Evolutionary conservation across 2,888 invertebrate species (phyloP), one percentile per base, ranked within the genome.

Genomic region (Trachelus iudaicus): DNA sequence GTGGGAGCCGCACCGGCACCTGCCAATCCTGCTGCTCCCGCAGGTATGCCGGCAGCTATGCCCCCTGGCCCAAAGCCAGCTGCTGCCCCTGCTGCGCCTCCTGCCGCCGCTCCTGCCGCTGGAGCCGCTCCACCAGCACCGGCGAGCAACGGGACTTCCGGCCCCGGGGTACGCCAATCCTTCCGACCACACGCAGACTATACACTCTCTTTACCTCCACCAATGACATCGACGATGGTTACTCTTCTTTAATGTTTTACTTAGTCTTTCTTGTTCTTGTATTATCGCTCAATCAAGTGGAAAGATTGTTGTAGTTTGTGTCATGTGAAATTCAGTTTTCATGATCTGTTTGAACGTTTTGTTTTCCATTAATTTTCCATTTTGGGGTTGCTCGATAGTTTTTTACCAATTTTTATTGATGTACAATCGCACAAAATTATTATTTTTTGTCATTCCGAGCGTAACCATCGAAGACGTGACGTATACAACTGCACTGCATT

Each of bases 1-100:
- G 87, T 90, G 83, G 88, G 89, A 85, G 89, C 90, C 92, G 92
- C 92, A 90, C 92, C 91, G 90, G 92, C 90, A 92, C 92, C 93
- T 92, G 92, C 93, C 91, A 81, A 85, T 80, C 83, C 86, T 78
- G 83, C 83, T 74, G 85, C 85, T 81, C 79, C 80, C 77, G 79
- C 79, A 79, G 80, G 82, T 79, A 56, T 56, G 56, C 56, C 56
- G 56, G 56, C 56, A 56, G 56, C 56, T 56, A 56, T 56, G 56
- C 56, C 56, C 56, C 82, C 85, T 77, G 73, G 77, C 77, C 84
- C 76, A 69, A 71, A 71, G 33, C 73, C 78, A 73, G 79, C 81
- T 73, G 79, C 79, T 79, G 77, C 83, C 75, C 79, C 79, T 75
- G 81, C 81, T 76, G 78, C 82, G 77, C 69, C 77, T 37, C 86